Conservation (phyloP, 1,140 invertebrate species). For the Drosophila ironensis region DNA sequence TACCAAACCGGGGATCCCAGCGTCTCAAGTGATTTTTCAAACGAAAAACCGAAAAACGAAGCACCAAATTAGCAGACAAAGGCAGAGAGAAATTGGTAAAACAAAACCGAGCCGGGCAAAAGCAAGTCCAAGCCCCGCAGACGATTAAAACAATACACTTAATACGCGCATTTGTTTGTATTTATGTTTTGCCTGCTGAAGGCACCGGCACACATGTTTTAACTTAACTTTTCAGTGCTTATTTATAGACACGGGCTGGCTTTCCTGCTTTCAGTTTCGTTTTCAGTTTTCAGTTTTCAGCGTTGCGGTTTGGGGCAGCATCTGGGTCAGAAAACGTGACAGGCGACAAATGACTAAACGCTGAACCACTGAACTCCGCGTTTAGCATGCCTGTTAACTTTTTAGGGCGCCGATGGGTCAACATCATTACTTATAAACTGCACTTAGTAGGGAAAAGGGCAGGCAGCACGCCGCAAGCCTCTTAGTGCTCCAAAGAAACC, state of each 20-base stretch:
- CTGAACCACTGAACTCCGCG: conserved; percentile 56
- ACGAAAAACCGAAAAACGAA: conserved; percentile 2
- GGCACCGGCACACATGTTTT: conserved; percentile 64
- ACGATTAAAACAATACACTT: conserved; percentile 57
- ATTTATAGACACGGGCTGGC: conserved; percentile 47
- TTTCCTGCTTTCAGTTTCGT: conserved; percentile 23
- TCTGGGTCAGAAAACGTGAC: conserved; percentile 39
- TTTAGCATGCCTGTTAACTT: conserved; percentile 58
- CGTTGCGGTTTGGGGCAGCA: too few relatives aligned
- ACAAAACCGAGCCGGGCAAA: conserved; percentile 6
- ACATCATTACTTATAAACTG: conserved; percentile 8
- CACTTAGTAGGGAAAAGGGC: conserved; percentile 46
- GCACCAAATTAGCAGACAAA: conserved; percentile 17
- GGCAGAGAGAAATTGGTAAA: conserved; percentile 28
- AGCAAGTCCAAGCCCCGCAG: conserved; percentile 2
- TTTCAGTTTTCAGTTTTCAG: conserved; percentile 2
- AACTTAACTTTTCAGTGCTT: conserved; percentile 64
- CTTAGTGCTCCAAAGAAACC: conserved; percentile 43
- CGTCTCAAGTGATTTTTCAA: background rate
- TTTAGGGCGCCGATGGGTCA: conserved; percentile 42
- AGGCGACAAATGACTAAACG: conserved; percentile 30
- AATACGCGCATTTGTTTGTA: conserved; percentile 54
- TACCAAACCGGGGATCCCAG: conserved; percentile 10
- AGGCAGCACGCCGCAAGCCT: conserved; percentile 56
- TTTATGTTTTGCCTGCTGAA: conserved; percentile 42